Conservation (phyloP, 2,797 vertebrate genomes). For the Sebastes jordani region DNA sequence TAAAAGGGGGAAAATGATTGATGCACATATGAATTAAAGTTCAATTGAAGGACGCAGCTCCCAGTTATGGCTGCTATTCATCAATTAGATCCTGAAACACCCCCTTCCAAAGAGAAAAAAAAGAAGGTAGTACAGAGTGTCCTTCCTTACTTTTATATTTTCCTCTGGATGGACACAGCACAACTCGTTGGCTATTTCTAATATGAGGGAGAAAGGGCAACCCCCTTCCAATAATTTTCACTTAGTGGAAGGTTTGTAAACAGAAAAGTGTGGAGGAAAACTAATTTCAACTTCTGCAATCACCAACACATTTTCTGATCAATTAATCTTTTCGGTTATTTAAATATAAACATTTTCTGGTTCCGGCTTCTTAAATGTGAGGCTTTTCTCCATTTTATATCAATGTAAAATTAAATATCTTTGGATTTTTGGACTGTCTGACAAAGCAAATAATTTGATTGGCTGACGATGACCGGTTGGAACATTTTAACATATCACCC, state of each 20-base stretch:
- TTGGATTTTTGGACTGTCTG: neutral
- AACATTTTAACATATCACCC: too few species aligned
- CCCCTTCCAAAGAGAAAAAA: slow-evolving; percentile 40
- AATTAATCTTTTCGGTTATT: neutral
- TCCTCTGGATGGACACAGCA: neutral
- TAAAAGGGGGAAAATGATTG: slow-evolving; percentile 74
- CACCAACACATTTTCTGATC: neutral
- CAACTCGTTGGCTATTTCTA: slow-evolving; percentile 22
- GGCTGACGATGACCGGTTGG: too few species aligned
- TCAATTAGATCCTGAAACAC: slow-evolving; percentile 80
- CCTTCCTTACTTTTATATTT: slow-evolving; percentile 27
- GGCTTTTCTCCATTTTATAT: neutral
- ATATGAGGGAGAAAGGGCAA: slow-evolving; percentile 17
- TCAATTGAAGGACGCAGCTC: slow-evolving; percentile 79
- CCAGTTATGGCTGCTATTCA: slow-evolving; percentile 75
- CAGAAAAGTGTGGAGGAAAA: neutral
- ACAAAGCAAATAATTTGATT: neutral
- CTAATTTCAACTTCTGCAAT: neutral
- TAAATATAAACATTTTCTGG: neutral
- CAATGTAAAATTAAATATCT: neutral
- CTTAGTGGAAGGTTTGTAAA: neutral
- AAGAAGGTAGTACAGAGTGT: slow-evolving; percentile 16
- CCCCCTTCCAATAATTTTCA: neutral
- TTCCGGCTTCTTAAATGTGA: neutral
- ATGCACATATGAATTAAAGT: slow-evolving; percentile 81